Percentiles rank a stretch among this genome's conserved stretches.
Evolutionary conservation across 2,113 vertebrate species (phyloP).

Genomic region (Manacus vitellinus): DNA sequence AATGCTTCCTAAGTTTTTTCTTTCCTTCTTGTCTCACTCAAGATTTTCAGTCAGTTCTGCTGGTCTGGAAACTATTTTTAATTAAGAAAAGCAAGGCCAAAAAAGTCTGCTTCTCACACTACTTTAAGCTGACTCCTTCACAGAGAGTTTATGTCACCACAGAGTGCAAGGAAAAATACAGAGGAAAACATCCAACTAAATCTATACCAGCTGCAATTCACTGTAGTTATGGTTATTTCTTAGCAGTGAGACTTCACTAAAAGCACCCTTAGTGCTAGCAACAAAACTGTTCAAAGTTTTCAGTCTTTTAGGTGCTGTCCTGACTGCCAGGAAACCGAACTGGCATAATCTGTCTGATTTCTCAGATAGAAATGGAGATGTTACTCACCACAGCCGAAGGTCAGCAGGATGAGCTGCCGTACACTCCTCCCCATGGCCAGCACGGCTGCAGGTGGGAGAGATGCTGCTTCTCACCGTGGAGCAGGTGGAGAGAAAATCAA

Average conservation of each 20-base stretch:
- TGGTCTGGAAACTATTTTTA: not conserved
- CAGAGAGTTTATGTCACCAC: not conserved
- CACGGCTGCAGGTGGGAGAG: not conserved
- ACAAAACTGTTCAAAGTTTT: not conserved
- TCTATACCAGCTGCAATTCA: not conserved
- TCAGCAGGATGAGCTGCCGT: not conserved
- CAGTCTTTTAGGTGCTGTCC: not conserved
- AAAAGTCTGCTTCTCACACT: not conserved
- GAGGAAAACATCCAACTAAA: not conserved
- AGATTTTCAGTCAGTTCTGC: not conserved
- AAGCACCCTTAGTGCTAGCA: not conserved
- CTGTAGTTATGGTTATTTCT: not conserved
- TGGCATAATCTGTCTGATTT: not conserved
- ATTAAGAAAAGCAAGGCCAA: not conserved
- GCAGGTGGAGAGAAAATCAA: not conserved
- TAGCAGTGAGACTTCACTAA: not conserved
- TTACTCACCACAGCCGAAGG: slow-evolving; percentile 43
- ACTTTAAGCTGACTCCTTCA: not conserved
- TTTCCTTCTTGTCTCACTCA: not conserved
- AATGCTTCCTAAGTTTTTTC: not conserved
- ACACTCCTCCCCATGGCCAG: slow-evolving; percentile 1
- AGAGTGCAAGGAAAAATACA: not conserved
- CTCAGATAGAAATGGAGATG: not conserved
- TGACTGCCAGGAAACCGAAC: not conserved
- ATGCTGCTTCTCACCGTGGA: not conserved